Conservation (phyloP, 2,113 vertebrate species). For the Antechinus stuartii region DNA sequence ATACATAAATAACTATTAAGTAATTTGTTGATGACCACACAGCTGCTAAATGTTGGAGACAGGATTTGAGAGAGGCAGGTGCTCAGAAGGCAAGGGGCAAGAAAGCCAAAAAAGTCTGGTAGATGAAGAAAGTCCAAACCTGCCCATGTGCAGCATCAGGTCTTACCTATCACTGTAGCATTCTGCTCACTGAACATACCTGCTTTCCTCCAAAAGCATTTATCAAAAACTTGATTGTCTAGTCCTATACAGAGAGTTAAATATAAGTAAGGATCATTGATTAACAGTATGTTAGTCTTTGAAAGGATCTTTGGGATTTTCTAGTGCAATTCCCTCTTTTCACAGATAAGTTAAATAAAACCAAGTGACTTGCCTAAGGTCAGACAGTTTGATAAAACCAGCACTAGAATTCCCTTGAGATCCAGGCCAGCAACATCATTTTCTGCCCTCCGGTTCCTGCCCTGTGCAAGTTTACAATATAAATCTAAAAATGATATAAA, state of each 20-base stretch:
- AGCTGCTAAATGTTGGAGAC: background rate
- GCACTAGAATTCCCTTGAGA: background rate
- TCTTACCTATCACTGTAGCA: background rate
- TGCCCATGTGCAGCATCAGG: background rate
- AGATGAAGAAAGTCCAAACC: background rate
- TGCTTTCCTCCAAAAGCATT: background rate
- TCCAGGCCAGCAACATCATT: background rate
- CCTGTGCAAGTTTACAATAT: background rate
- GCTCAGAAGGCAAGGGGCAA: too few relatives aligned
- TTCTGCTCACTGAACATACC: background rate
- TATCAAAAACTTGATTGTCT: background rate
- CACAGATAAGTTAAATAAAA: background rate
- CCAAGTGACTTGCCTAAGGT: background rate
- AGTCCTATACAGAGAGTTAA: background rate
- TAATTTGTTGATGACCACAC: background rate
- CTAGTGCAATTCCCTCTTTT: background rate
- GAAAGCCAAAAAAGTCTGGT: background rate
- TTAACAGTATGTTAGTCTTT: background rate
- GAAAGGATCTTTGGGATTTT: constrained; percentile 14
- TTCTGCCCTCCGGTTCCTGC: background rate
- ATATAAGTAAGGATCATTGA: background rate
- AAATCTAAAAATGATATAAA: background rate
- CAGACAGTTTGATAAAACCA: background rate
- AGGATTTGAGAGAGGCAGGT: background rate
- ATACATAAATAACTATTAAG: background rate